Percentiles rank a stretch among this genome's conserved stretches.
Conservation (phyloP, 2,797 vertebrate species). For the Argya squamiceps region DNA sequence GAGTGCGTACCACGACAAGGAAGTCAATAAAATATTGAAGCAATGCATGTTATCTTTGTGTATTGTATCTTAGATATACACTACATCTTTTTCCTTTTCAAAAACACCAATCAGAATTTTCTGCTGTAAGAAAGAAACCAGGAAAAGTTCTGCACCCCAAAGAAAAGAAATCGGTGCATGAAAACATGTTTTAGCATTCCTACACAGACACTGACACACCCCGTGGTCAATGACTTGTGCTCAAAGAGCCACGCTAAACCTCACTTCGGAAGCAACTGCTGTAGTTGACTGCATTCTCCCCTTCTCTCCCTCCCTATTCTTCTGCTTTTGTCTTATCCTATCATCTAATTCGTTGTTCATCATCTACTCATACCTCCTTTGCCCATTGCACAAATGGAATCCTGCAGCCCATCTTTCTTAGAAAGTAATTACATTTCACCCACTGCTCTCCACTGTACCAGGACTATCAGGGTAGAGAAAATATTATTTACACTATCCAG, state of each 20-base stretch:
- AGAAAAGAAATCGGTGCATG: background rate
- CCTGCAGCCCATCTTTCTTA: background rate
- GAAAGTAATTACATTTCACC: background rate
- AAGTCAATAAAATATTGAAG: background rate
- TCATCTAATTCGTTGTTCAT: background rate
- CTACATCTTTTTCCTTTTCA: background rate
- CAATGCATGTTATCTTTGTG: background rate
- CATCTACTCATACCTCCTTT: background rate
- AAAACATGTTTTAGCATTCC: background rate
- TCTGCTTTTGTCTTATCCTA: background rate
- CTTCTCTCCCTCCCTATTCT: background rate
- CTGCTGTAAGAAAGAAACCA: background rate
- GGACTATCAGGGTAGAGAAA: background rate
- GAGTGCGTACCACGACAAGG: too few species aligned
- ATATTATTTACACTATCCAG: background rate
- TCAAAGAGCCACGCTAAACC: background rate
- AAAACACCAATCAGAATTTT: background rate
- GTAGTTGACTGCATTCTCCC: background rate
- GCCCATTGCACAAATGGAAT: background rate
- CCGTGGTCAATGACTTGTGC: background rate
- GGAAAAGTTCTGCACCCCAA: background rate
- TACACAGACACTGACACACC: background rate
- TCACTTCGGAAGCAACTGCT: background rate
- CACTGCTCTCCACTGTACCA: background rate
- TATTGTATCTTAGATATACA: background rate